Percentiles rank a stretch among this genome's conserved stretches.
Evolutionary conservation across 2,797 vertebrate genomes (phyloP).

Genomic region (Melanotaenia parkinsoni): DNA sequence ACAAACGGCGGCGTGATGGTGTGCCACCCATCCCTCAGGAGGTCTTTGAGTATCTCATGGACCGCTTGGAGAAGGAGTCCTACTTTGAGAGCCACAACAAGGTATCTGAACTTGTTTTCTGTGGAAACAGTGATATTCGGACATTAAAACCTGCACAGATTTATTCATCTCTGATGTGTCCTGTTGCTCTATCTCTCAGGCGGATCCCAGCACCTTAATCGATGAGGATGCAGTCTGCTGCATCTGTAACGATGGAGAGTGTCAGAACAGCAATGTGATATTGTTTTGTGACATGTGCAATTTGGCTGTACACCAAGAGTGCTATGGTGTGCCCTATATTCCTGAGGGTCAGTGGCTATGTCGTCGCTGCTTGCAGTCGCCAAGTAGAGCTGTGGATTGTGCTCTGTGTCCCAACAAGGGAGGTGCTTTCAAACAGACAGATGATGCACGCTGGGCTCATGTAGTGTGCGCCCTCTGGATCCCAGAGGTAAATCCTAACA

Average conservation of each 20-base stretch:
- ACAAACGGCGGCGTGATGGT: slow-evolving; percentile 92
- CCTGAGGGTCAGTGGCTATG: slow-evolving; percentile 99
- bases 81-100: slow-evolving; percentile 99
- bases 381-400: slow-evolving; percentile 96
- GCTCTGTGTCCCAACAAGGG: slow-evolving; percentile 99
- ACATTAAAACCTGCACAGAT: neutral
- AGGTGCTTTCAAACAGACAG: slow-evolving; percentile 98
- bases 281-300: slow-evolving; percentile 99
- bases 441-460: slow-evolving; percentile 97
- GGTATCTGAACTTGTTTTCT: slow-evolving; percentile 58
- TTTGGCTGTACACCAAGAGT: slow-evolving; percentile 98
- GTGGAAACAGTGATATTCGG: fast-evolving
- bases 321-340: slow-evolving; percentile 98
- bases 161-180: neutral
- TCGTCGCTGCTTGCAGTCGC: slow-evolving; percentile 96
- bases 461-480: slow-evolving; percentile 99
- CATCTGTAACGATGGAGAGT: slow-evolving; percentile 98
- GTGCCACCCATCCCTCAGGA: slow-evolving; percentile 96
- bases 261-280: slow-evolving; percentile 99
- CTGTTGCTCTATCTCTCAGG: slow-evolving; percentile 63
- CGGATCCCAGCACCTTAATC: slow-evolving; percentile 94
- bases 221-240: slow-evolving; percentile 98
- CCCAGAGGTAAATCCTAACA: slow-evolving; percentile 86
- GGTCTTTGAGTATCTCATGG: slow-evolving; percentile 98
- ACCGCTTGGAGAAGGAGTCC: slow-evolving; percentile 97